Evolutionary conservation across 2,888 invertebrate species (phyloP).

Genomic region (Saturnia pavonia): DNA sequence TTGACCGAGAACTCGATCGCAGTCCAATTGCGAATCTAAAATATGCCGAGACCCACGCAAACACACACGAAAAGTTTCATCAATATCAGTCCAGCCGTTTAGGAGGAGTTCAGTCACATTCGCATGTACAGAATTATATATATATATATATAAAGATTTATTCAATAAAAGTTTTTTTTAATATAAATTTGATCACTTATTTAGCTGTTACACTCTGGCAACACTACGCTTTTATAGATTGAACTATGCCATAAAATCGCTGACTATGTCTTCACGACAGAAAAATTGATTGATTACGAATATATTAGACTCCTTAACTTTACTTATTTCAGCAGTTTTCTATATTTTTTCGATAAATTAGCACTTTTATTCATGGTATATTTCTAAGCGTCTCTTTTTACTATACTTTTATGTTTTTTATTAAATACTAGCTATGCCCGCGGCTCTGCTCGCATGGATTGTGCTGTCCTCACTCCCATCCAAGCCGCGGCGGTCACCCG

Average conservation of each 20-base stretch:
- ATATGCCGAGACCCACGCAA: no score
- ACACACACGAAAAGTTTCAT: no score
- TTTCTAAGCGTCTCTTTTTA: not conserved
- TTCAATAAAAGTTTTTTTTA: no score
- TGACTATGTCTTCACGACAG: not conserved
- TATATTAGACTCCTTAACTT: not conserved
- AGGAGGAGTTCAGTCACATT: no score
- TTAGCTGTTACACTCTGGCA: not conserved
- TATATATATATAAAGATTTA: no score
- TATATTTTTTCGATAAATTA: not conserved
- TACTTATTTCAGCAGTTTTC: not conserved
- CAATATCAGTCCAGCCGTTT: no score
- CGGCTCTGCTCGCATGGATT: not conserved
- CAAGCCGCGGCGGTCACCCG: no score
- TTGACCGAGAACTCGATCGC: no score
- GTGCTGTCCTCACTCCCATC: no score
- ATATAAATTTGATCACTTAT: no score
- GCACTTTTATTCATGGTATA: not conserved
- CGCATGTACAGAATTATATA: no score
- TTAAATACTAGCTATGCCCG: not conserved
- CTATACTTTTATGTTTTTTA: not conserved
- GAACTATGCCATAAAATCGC: slow-evolving; percentile 2
- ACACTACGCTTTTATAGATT: not conserved
- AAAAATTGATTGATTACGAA: not conserved
- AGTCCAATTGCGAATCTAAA: no score